A percentile compares a stretch with the other conserved stretches of the same genome.
phyloP scores from a whole-genome alignment of 1,140 invertebrate species.

The Nylanderia fulva region DNA sequence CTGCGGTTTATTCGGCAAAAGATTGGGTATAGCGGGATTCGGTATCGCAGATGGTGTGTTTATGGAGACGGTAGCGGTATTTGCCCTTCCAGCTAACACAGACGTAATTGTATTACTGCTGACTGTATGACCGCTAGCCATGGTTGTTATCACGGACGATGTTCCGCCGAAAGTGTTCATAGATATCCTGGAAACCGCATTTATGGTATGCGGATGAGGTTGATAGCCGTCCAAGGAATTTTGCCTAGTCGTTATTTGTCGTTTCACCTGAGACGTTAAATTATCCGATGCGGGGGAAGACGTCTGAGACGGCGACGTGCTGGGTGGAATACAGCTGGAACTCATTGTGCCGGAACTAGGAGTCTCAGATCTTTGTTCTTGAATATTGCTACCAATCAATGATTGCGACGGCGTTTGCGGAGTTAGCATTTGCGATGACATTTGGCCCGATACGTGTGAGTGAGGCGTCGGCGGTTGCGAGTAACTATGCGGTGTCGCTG shows the following conservation, averaged over 20 bases:
- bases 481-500: constrained; percentile 82
- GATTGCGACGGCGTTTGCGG: constrained; percentile 75
- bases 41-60: constrained; percentile 87
- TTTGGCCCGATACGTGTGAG: constrained; percentile 70
- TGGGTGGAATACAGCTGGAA: constrained; percentile 74
- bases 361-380: constrained; percentile 79
- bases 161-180: constrained; percentile 76
- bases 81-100: constrained; percentile 90
- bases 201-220: constrained; percentile 81
- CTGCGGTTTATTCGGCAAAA: constrained; percentile 78
- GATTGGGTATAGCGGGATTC: constrained; percentile 80
- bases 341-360: constrained; percentile 74
- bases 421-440: constrained; percentile 71
- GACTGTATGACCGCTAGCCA: constrained; percentile 91
- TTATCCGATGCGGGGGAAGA: constrained; percentile 68
- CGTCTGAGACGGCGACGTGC: constrained; percentile 76
- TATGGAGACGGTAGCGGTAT: constrained; percentile 91
- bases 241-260: constrained; percentile 74
- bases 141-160: constrained; percentile 88
- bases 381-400: constrained; percentile 38
- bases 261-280: constrained; percentile 60
- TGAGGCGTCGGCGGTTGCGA: constrained; percentile 84
- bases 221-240: constrained; percentile 80
- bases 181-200: constrained; percentile 79
- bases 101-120: constrained; percentile 92